Base-by-base conservation (phyloP, 2,888 invertebrate species). In the Physocephala rufipes region DNA sequence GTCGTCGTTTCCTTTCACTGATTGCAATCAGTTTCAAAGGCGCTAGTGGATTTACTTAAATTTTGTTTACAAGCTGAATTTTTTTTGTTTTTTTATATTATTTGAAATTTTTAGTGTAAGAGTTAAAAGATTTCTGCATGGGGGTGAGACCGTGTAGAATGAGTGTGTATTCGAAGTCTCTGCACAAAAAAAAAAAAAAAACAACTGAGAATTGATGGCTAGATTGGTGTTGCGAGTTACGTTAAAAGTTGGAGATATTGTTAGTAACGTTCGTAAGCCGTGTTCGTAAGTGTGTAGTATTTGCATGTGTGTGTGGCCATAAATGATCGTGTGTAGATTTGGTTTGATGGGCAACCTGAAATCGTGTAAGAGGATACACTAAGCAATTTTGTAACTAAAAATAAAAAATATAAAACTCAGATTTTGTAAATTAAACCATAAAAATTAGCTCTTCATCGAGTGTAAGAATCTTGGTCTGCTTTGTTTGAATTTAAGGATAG, bases 11-110 rank as follows among this genome's bases (percentile, higher is more conserved):
- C 5, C 62, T 45, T 19, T 19, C 62, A 24, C 62, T 62, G 62
- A 62, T 62, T 62, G 36, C 45, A 62, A 62, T 62, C 62, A 45
- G 19, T 43, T 62, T 21, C 62, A 24, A 45, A 43, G 62, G 62
- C 62, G 43, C 45, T 45, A 16, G n/a, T 24, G 45, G 45, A 62
- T 62, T 45, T 24, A 24, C 61, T 15, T 26, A 12, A 30, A 28
- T 28, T 2, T 15, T 26, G 7, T 28, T 4, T 61, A 5, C n/a
- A n/a, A n/a, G n/a, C n/a, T n/a, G n/a, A n/a, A n/a, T n/a, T 19
- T 30, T 61, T 16, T n/a, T 30, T 30, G 62, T 43, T 53, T 53
- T 49, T 53, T n/a, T 19, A 21, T 21, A 36, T 7, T 36, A 21
- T 53, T 53, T n/a, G 7, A 21, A 21, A 53, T 53, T 5, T 53